phyloP scores from a whole-genome alignment of 1,140 invertebrate species.

The Phenacoccus solenopsis region DNA sequence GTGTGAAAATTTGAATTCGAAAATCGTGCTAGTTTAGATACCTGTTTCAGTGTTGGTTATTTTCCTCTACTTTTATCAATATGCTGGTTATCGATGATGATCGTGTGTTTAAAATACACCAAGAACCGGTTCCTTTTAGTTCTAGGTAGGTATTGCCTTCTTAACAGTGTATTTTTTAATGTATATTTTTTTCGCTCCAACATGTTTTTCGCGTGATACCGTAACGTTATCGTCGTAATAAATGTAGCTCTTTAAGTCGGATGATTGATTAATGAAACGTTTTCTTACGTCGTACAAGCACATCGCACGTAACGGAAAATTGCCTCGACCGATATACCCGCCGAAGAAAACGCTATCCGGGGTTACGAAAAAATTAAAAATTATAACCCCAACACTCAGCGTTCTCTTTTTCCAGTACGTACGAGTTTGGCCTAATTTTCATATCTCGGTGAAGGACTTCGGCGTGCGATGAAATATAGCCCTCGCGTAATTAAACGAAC shows the following conservation, averaged over 20 bases:
- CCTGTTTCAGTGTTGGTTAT: background rate
- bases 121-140: background rate
- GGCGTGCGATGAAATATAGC: too few species aligned
- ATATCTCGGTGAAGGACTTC: background rate
- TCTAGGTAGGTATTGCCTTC: background rate
- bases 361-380: too few species aligned
- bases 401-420: background rate
- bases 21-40: background rate
- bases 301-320: background rate
- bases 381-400: too few species aligned
- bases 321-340: background rate
- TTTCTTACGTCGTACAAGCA: background rate
- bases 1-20: background rate
- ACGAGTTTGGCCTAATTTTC: background rate
- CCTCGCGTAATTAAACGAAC: too few species aligned
- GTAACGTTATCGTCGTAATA: background rate
- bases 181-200: background rate
- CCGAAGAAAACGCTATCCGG: too few species aligned
- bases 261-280: background rate
- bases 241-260: background rate
- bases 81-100: background rate
- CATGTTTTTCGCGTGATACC: background rate
- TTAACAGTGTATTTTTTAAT: background rate
- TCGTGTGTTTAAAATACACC: background rate
- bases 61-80: background rate